Evolutionary conservation across 2,888 invertebrate genomes (phyloP).

Genomic region (Blastobasis lacticolella): DNA sequence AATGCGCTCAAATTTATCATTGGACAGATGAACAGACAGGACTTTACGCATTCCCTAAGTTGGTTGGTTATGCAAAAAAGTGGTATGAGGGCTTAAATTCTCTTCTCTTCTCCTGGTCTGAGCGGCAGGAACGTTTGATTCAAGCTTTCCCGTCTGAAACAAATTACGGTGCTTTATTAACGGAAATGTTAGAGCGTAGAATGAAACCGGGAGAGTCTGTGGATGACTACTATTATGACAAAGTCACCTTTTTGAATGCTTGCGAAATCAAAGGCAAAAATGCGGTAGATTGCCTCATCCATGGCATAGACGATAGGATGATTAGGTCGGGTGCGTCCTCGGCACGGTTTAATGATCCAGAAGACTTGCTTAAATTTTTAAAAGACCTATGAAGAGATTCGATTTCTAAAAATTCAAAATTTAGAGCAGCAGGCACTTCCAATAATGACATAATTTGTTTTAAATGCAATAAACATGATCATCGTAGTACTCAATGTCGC

Average conservation of each 20-base stretch:
- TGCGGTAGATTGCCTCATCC: conserved; percentile 12
- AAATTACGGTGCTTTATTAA: conserved; percentile 12
- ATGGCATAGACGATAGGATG: conserved; percentile 5
- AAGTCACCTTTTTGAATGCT: conserved; percentile 12
- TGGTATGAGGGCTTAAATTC: too few species aligned
- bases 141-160: conserved; percentile 16
- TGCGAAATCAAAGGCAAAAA: conserved; percentile 9
- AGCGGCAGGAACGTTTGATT: too few species aligned
- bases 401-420: too few species aligned
- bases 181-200: conserved; percentile 13
- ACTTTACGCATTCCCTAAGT: too few species aligned
- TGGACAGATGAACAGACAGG: too few species aligned
- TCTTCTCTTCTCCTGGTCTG: too few species aligned
- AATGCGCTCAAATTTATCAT: too few species aligned
- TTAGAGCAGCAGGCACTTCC: too few species aligned
- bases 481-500: neutral
- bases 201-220: conserved; percentile 8
- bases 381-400: conserved; percentile 10
- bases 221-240: conserved; percentile 5
- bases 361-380: conserved; percentile 10
- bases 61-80: too few species aligned
- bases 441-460: neutral
- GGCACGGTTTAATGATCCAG: conserved; percentile 9
- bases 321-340: conserved; percentile 8
- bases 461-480: neutral